Percentiles rank a stretch among this genome's conserved stretches.
These are phyloP conservation scores for Murina feae DNA, from an alignment of 2,113 vertebrate species.

Conservation along the genomic window DNA sequence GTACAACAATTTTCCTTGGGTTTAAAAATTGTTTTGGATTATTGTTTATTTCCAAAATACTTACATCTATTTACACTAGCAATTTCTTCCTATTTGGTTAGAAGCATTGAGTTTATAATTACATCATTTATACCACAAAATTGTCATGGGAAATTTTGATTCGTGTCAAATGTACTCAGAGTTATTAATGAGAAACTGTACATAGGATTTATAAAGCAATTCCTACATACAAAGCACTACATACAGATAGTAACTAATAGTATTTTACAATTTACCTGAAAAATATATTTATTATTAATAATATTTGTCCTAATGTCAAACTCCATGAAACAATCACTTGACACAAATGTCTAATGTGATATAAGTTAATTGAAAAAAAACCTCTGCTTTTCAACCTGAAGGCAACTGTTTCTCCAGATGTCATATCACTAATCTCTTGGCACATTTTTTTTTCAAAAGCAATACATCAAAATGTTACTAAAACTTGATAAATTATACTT, in stretches of 20 bases:
- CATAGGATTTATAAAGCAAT: slow-evolving; percentile 36
- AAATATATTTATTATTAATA: slow-evolving; percentile 56
- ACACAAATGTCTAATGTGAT: slow-evolving; percentile 44
- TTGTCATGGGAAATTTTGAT: slow-evolving; percentile 36
- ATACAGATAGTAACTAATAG: slow-evolving; percentile 42
- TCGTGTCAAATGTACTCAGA: slow-evolving; percentile 46
- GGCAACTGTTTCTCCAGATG: slow-evolving; percentile 33
- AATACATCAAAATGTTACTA: slow-evolving; percentile 49
- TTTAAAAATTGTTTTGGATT: slow-evolving; percentile 19
- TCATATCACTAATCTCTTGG: slow-evolving; percentile 27
- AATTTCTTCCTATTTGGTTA: slow-evolving; percentile 1
- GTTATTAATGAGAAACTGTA: slow-evolving; percentile 56
- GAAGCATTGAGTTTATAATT: slow-evolving; percentile 3
- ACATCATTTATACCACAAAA: not conserved
- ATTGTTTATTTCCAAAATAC: not conserved
- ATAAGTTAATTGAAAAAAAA: slow-evolving; percentile 53
- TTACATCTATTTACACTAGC: slow-evolving; percentile 7
- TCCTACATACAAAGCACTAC: slow-evolving; percentile 34
- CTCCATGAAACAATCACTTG: slow-evolving; percentile 11
- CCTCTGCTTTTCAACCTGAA: slow-evolving; percentile 38
- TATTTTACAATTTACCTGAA: slow-evolving; percentile 26
- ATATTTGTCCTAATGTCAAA: slow-evolving; percentile 57
- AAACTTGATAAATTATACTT: slow-evolving; percentile 59
- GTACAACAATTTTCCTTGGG: not conserved
- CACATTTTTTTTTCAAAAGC: slow-evolving; percentile 44